phyloP scores from a whole-genome alignment of 1,140 invertebrate genomes.

The Protaetia brevitarsis region DNA sequence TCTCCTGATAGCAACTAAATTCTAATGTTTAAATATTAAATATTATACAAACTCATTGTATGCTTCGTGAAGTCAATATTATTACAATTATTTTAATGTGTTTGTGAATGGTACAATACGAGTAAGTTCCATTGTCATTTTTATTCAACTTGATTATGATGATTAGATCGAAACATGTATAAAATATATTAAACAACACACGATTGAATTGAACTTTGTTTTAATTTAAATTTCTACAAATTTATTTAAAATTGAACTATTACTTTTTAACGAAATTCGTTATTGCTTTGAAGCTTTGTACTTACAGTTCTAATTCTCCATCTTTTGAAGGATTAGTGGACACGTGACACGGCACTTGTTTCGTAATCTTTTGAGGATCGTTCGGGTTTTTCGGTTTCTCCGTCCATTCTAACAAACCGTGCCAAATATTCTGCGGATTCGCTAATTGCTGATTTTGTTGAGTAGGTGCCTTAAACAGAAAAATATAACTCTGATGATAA shows the following conservation, averaged over 20 bases:
- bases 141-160: slow-evolving; percentile 54
- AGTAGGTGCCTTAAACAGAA: neutral
- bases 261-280: slow-evolving; percentile 40
- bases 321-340: slow-evolving; percentile 68
- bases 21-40: no score
- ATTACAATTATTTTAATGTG: no score
- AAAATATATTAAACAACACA: no score
- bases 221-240: no score
- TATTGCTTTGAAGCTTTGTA: slow-evolving; percentile 28
- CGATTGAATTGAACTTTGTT: no score
- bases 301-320: slow-evolving; percentile 79
- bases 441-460: slow-evolving; percentile 25
- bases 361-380: slow-evolving; percentile 73
- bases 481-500: neutral
- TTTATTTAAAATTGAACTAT: slow-evolving; percentile 72
- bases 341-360: slow-evolving; percentile 81
- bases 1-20: no score
- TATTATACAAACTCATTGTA: no score
- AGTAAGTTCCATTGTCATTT: no score
- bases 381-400: slow-evolving; percentile 75
- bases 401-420: slow-evolving; percentile 85
- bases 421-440: slow-evolving; percentile 69
- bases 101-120: no score
- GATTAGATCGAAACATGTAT: no score
- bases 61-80: no score